These are phyloP conservation scores for Indri indri DNA, from an alignment of 2,113 vertebrate species.

Conservation along the genomic window DNA sequence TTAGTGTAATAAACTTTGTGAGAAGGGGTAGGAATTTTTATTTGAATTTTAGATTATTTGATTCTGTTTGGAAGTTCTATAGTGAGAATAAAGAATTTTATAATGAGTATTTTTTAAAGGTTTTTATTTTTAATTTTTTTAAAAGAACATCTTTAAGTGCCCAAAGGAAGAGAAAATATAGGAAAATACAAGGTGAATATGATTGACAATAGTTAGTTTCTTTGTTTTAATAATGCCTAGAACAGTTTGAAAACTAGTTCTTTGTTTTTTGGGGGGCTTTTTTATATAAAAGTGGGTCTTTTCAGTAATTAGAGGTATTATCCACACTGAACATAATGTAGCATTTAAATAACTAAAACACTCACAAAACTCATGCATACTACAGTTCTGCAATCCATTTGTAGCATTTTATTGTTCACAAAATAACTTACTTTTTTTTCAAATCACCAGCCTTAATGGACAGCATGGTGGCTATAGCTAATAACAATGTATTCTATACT, in stretches of 20 bases:
- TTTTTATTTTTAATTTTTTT: not conserved
- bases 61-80: not conserved
- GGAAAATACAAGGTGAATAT: not conserved
- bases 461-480: not conserved
- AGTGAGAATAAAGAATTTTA: not conserved
- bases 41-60: constrained; percentile 22
- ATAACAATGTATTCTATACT: not conserved
- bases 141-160: not conserved
- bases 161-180: not conserved
- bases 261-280: not conserved
- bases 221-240: not conserved
- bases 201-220: not conserved
- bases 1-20: constrained; percentile 14
- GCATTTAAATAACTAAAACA: constrained; percentile 22
- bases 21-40: constrained; percentile 4
- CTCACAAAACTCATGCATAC: not conserved
- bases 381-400: not conserved
- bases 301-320: not conserved
- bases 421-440: not conserved
- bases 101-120: not conserved
- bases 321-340: not conserved
- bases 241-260: not conserved
- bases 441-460: not conserved
- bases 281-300: not conserved
- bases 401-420: constrained; percentile 1